A percentile compares a stretch with the other conserved stretches of the same genome.
Conservation (phyloP, 1,140 invertebrate species). For the Ips typographus region DNA sequence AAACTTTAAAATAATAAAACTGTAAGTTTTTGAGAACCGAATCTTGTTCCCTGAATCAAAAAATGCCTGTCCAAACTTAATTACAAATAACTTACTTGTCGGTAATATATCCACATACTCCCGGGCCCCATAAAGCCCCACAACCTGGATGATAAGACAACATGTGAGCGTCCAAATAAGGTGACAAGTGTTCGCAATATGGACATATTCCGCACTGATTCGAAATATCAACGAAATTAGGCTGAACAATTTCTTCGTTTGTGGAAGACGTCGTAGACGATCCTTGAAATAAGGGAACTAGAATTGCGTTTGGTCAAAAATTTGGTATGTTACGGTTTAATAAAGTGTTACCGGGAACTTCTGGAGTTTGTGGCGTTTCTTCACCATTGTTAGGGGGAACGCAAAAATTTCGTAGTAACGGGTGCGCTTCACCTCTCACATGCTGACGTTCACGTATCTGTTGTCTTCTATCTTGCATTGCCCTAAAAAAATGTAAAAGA, state of each 20-base stretch:
- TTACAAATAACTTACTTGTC: conserved; percentile 38
- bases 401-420: conserved; percentile 43
- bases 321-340: no score
- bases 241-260: not conserved
- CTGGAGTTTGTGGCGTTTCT: conserved; percentile 11
- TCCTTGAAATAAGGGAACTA: no score
- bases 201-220: conserved; percentile 43
- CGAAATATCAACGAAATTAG: conserved; percentile 25
- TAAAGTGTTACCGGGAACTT: conserved; percentile 10
- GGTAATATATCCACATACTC: conserved; percentile 54
- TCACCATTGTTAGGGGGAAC: conserved; percentile 8
- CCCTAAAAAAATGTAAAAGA: not conserved
- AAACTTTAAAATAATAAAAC: no score
- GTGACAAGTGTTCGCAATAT: conserved; percentile 48
- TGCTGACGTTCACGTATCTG: conserved; percentile 52
- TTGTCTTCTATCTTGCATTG: conserved; percentile 45
- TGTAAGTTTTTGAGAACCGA: no score
- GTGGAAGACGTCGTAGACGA: no score
- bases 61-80: conserved; percentile 1
- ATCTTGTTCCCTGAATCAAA: not conserved
- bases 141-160: conserved; percentile 55
- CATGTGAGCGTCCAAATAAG: conserved; percentile 49
- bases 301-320: no score
- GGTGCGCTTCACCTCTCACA: conserved; percentile 53
- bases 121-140: conserved; percentile 50